These are phyloP conservation scores for Anthopleura sola DNA, from an alignment of 64 coral and sea anemone species.

Conservation along the genomic window DNA sequence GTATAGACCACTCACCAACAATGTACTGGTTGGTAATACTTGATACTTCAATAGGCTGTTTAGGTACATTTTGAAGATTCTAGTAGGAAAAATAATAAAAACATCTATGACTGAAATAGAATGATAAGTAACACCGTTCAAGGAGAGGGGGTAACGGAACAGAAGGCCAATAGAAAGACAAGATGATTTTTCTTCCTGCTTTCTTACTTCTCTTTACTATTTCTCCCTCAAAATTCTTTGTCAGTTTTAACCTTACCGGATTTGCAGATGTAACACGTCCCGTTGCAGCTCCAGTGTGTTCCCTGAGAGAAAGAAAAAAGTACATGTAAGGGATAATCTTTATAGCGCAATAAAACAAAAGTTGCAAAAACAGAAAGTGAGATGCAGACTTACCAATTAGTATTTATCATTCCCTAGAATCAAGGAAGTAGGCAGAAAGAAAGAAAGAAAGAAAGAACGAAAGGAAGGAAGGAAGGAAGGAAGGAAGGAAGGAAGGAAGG, in stretches of 20 bases:
- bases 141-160: no score
- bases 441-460: background rate
- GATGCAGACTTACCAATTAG: conserved; percentile 68
- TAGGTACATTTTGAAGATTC: conserved; percentile 90
- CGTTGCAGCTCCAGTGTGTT: conserved; percentile 70
- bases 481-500: background rate
- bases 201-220: no score
- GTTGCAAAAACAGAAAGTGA: background rate
- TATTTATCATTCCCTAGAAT: conserved; percentile 51
- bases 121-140: no score
- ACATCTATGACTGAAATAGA: background rate
- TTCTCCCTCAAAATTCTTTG: no score
- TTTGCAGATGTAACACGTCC: conserved; percentile 74
- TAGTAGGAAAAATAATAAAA: conserved; percentile 10
- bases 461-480: background rate
- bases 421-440: background rate
- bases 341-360: background rate
- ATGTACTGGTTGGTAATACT: conserved; percentile 50
- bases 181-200: no score
- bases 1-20: conserved; percentile 34
- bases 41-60: conserved; percentile 47
- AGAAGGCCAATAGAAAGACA: no score
- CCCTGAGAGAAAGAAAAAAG: conserved; percentile 24
- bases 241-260: conserved; percentile 37
- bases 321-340: background rate